Conservation (phyloP, 2,113 vertebrate species). For the Proterorhinus semilunaris region DNA sequence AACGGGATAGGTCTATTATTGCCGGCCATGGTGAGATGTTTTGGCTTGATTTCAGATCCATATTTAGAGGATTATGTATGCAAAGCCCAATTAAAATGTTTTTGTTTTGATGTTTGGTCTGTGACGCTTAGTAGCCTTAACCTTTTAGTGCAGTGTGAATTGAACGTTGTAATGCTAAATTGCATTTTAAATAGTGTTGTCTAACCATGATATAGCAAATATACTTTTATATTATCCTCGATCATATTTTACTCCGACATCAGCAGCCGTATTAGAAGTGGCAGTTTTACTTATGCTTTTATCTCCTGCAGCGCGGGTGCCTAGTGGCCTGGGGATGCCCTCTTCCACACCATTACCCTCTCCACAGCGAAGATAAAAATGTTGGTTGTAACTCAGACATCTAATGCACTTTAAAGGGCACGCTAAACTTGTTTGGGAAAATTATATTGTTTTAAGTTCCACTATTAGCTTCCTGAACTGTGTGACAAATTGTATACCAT, state of each 20-base stretch:
- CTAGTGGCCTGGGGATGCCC: constrained; percentile 3
- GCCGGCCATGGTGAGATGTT: too few relatives aligned
- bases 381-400: constrained; percentile 1
- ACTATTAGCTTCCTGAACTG: constrained; percentile 6
- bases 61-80: too few relatives aligned
- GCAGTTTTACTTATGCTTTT: neutral
- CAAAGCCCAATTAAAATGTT: too few relatives aligned
- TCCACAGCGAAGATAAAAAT: constrained; percentile 3
- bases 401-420: constrained; percentile 8
- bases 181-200: too few relatives aligned
- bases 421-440: constrained; percentile 11
- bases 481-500: constrained; percentile 1
- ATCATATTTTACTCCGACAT: too few relatives aligned
- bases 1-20: neutral
- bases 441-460: constrained; percentile 3
- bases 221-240: too few relatives aligned
- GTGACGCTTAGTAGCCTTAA: too few relatives aligned
- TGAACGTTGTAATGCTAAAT: too few relatives aligned
- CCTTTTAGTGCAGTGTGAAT: too few relatives aligned
- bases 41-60: too few relatives aligned
- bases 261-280: neutral
- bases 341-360: constrained; percentile 1
- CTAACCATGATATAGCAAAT: too few relatives aligned
- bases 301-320: neutral
- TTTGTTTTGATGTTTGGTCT: too few relatives aligned